Base-by-base conservation (phyloP, 1,140 invertebrate species). In the Drosophila virilis region DNA sequence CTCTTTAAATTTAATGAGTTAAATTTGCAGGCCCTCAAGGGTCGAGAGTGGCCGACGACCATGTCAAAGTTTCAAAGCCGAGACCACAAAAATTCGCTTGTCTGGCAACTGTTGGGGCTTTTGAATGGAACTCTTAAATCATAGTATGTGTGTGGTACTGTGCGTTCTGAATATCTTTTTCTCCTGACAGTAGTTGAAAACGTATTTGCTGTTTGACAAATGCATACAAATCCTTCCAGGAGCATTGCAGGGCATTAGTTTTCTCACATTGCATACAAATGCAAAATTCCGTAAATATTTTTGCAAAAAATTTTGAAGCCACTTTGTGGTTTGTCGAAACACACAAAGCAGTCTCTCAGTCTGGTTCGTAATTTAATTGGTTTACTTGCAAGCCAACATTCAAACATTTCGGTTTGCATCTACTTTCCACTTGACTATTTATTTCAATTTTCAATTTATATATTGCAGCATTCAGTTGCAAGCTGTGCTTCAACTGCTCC, bases 1-100 rank as follows among this genome's bases (percentile, higher is more conserved):
- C 72, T 50, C 77, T 83, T 58, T 67, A 69, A 59, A 84, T 83
- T 83, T 83, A 83, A 83, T 83, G 80, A 83, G 72, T 83, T 84
- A 17, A 80, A 77, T 73, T 74, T 79, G 72, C 61, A 48, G 58
- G 72, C 68, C 37, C 59, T 80, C 33, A 74, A 77, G 70, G 46
- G 71, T 37, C 51, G 55, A 68, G 17, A 48, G 42, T 42, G 17
- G 8, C 9, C 51, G 6, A 37, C 55, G 40, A 60, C 61, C 54
- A 48, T 71, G 62, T 64, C 54, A 73, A 65, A 66, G 64, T 77
- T 64, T 57, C 37, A 71, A 65, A 71, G 51, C 61, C 52, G 33
- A 43, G 46, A 68, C 80, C 76, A 51, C 80, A 83, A 48, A 28
- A 76, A 83, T 82, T 82, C 75, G 80, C 76, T 71, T 64, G 71